Evolutionary conservation across 2,113 vertebrate genomes (phyloP), one percentile per base, ranked within the genome.

Genomic region (Origma solitaria): DNA sequence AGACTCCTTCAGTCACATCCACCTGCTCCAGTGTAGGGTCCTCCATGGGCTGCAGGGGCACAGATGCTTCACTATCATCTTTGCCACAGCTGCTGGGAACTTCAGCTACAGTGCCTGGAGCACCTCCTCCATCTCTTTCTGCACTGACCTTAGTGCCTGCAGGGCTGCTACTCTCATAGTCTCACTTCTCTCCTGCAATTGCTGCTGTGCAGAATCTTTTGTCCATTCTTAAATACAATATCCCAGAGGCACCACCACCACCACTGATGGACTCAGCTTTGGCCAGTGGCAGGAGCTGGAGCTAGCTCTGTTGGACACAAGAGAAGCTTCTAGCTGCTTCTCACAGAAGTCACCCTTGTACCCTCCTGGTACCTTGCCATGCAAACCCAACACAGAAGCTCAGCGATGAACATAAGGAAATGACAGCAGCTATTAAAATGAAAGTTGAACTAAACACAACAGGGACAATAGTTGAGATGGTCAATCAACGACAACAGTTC

Each of bases 201-300:
- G 13, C 18, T 72, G 11, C 2, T 2, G 24, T 15, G 24, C 17
- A 85, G 12, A 18, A 40, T 66, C 60, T 53, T 44, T 22, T 17
- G 19, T 18, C 37, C 0, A 0, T 30, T 64, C 13, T 57, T 70
- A 69, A 42, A 78, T 25, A 33, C 5, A 49, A 3, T 13, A 44
- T 27, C 30, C 3, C n/a, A 58, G 22, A 10, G 44, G 13, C 10
- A 14, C 18, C 25, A 47, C 18, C 10, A 45, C 31, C 1, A 11
- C 44, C 9, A 27, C 18, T 19, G 50, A 64, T 6, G 1, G 49
- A 37, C 25, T 45, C 19, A 13, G 44, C 49, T 21, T n/a, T 38
- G 50, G 20, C 28, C 9, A 7, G 11, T 1, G 3, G 22, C 2
- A 1, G 7, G 13, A 47, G 25, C 13, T 0, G 38, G 19, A 23